Percentiles rank a stretch among this genome's conserved stretches.
These are phyloP conservation scores for Caenorhabditis remanei DNA, from an alignment of 1,140 invertebrate genomes.

Conservation along the genomic window DNA sequence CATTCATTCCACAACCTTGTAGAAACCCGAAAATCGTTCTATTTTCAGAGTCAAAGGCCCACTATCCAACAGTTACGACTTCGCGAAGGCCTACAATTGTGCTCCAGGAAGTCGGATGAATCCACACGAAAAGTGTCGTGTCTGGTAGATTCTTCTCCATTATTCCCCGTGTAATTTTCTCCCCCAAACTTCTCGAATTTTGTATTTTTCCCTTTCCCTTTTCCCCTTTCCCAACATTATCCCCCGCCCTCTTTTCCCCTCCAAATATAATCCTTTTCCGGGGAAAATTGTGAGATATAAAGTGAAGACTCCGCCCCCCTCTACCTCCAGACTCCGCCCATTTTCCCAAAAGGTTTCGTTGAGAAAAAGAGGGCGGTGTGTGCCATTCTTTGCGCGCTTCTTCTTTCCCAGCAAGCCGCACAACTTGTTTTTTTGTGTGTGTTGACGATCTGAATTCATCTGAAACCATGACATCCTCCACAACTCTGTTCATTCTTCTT, in stretches of 20 bases:
- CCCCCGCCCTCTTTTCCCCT: not conserved
- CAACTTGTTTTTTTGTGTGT: not conserved
- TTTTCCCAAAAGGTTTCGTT: not conserved
- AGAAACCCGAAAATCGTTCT: no score
- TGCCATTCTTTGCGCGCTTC: constrained; percentile 40
- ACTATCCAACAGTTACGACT: constrained; percentile 81
- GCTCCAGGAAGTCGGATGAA: constrained; percentile 81
- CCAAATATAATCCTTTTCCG: not conserved
- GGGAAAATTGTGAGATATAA: constrained; percentile 3
- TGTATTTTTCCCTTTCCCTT: constrained; percentile 31
- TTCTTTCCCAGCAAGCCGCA: not conserved
- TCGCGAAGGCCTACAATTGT: constrained; percentile 81
- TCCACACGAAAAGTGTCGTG: constrained; percentile 81
- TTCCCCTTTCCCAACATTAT: not conserved
- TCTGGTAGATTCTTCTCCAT: constrained; percentile 81
- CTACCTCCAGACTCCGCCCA: not conserved
- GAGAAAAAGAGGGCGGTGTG: not conserved
- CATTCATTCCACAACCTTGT: no score
- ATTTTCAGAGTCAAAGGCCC: constrained; percentile 81
- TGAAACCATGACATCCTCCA: not conserved
- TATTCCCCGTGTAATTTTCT: not conserved
- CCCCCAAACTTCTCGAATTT: not conserved
- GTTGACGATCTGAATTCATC: not conserved
- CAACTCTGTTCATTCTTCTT: constrained; percentile 8
- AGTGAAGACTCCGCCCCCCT: not conserved